A percentile compares a stretch with the other conserved stretches of the same genome.
Evolutionary conservation across 2,888 invertebrate species (phyloP).

Genomic region (Eulithis testata): DNA sequence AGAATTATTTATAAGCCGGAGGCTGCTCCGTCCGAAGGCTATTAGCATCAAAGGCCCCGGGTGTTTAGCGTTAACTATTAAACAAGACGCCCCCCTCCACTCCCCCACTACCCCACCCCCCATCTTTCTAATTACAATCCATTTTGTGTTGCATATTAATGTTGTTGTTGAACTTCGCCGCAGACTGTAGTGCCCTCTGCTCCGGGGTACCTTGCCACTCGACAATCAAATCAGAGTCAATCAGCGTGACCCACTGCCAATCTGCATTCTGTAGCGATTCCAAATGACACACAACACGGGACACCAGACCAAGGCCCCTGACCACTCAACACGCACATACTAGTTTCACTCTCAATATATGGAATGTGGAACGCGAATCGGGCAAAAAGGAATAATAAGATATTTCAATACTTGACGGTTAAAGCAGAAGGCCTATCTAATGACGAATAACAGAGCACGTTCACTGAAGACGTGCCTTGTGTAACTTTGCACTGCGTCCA

Average conservation of each 20-base stretch:
- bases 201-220: not conserved
- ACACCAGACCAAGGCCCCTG: no score
- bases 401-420: no score
- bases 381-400: no score
- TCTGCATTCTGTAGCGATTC: not conserved
- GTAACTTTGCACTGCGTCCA: no score
- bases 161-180: conserved; percentile 14
- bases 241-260: not conserved
- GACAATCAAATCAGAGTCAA: conserved; percentile 14
- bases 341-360: no score
- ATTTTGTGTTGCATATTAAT: conserved; percentile 24
- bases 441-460: no score
- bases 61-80: conserved; percentile 29
- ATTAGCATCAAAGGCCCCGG: conserved; percentile 26
- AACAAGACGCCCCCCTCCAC: conserved; percentile 10
- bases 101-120: not conserved
- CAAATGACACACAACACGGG: no score
- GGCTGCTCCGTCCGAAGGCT: conserved; percentile 8
- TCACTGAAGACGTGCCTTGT: no score
- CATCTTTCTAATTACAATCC: conserved; percentile 24
- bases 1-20: conserved; percentile 25
- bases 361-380: no score
- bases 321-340: no score
- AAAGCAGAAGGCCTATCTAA: no score
- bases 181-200: no score